These are phyloP conservation scores for Anniella stebbinsi DNA, from an alignment of 2,797 vertebrate genomes.

Conservation along the genomic window DNA sequence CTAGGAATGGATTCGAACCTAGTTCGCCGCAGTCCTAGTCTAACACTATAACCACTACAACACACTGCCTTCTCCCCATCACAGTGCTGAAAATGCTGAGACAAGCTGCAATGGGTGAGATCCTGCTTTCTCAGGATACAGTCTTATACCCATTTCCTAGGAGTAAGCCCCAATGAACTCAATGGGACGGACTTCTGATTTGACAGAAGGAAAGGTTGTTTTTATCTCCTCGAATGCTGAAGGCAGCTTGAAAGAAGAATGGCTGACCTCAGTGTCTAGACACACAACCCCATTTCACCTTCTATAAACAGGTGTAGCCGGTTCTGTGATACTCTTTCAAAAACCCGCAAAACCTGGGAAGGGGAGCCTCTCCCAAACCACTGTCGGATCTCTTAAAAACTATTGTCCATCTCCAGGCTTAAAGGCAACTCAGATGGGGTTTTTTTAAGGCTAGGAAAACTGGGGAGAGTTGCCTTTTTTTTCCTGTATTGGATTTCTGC, in stretches of 20 bases:
- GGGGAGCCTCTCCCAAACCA: neutral
- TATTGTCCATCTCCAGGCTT: neutral
- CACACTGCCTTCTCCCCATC: neutral
- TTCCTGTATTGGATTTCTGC: too few species aligned
- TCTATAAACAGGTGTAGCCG: too few species aligned
- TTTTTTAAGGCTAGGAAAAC: neutral
- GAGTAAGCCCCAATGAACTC: neutral
- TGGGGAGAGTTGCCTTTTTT: neutral
- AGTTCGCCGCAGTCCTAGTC: neutral
- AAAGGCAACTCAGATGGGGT: neutral
- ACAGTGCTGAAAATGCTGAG: neutral
- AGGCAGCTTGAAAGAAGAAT: neutral
- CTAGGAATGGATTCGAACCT: neutral
- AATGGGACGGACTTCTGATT: neutral
- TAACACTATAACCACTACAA: neutral
- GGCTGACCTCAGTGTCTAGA: neutral
- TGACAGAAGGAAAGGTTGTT: too few species aligned
- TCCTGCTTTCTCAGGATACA: too few species aligned
- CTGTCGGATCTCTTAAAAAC: neutral
- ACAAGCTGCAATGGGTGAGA: neutral
- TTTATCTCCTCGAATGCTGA: too few species aligned
- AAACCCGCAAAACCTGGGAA: neutral
- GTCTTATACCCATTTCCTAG: neutral
- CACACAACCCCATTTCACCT: neutral
- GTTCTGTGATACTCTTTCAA: neutral